A percentile compares a stretch with the other conserved stretches of the same genome.
These are phyloP conservation scores for Crocallis elinguaria DNA, from an alignment of 2,888 invertebrate genomes.

Conservation along the genomic window DNA sequence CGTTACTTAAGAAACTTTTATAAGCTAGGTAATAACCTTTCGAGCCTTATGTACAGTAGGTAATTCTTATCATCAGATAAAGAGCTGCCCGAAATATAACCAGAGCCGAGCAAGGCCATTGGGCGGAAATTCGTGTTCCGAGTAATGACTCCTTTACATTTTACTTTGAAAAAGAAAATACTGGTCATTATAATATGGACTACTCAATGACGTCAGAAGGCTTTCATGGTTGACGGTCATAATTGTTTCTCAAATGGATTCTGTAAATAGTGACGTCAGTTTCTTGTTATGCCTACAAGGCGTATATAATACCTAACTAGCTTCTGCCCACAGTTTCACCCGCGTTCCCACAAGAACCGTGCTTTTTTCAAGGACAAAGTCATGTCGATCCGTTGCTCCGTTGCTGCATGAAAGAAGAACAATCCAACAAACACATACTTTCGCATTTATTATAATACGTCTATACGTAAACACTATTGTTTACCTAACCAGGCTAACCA, in stretches of 20 bases:
- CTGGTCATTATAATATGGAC: conserved; percentile 36
- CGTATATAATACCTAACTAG: no score
- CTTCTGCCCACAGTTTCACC: no score
- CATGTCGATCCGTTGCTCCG: no score
- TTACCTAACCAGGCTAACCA: no score
- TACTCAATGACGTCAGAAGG: conserved; percentile 39
- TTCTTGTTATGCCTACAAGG: no score
- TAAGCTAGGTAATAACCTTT: neutral
- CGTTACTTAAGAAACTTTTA: no score
- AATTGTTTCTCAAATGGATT: conserved; percentile 8
- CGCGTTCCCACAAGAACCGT: no score
- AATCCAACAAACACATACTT: no score
- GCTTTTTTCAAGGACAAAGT: no score
- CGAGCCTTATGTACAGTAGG: conserved; percentile 5
- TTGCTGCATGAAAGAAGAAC: no score
- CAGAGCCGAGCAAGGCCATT: conserved; percentile 43
- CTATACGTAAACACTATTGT: no score
- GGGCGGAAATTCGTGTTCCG: conserved; percentile 40
- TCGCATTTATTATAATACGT: no score
- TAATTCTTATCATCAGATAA: conserved; percentile 33
- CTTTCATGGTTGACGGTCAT: conserved; percentile 19
- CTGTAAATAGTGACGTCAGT: conserved; percentile 17
- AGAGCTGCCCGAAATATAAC: conserved; percentile 27
- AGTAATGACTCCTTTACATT: conserved; percentile 48
- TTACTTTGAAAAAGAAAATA: conserved; percentile 40